Evolutionary conservation across 2,113 vertebrate species (phyloP).

Genomic region (Entelurus aequoreus): DNA sequence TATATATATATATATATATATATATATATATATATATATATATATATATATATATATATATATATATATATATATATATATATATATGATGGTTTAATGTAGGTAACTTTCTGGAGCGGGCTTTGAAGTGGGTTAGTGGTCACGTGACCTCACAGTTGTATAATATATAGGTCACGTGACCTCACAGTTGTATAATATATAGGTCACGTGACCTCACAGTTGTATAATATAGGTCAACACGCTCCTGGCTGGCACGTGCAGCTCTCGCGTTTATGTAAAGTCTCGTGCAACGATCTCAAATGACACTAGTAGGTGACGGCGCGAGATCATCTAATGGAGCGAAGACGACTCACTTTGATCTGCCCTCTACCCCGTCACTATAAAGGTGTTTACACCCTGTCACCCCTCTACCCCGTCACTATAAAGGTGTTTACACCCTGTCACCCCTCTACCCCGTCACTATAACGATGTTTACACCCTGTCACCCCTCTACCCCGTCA

Average conservation of each 20-base stretch:
- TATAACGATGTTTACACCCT: no score
- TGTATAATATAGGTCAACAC: conserved; percentile 73
- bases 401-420: no score
- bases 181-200: no score
- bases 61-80: no score
- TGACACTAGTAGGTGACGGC: conserved; percentile 59
- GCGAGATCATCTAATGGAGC: conserved; percentile 13
- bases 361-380: background rate
- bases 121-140: conserved; percentile 49
- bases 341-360: background rate
- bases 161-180: no score
- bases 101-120: conserved; percentile 31
- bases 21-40: no score
- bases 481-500: no score
- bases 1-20: no score
- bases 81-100: background rate
- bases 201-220: conserved; percentile 56
- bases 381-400: accelerated
- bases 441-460: no score
- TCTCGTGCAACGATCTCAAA: conserved; percentile 61
- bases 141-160: no score
- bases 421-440: no score
- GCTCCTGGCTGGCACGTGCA: conserved; percentile 64
- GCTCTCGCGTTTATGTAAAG: conserved; percentile 59
- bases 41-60: no score